Evolutionary conservation across 2,113 vertebrate species (phyloP), one percentile per base, ranked within the genome.

Genomic region (Cottus gobio): DNA sequence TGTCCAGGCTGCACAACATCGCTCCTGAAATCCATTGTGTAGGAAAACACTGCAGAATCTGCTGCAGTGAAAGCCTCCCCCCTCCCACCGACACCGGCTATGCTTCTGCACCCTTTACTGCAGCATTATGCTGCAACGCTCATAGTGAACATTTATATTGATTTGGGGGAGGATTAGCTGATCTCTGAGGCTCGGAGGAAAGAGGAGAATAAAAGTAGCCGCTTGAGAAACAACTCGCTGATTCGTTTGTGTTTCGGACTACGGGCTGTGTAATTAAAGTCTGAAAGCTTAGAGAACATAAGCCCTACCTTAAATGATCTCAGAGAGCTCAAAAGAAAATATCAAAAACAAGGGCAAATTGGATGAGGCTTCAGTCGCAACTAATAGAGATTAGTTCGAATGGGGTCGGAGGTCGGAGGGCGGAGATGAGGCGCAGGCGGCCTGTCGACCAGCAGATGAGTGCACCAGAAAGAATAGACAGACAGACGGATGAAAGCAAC

Each of bases 351-450:
- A 31, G 65, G 85, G 71, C 83, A 82, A 64, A 64, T 54, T 71
- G 75, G 80, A 77, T 75, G 80, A 90, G 76, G 83, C 91, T 87
- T 64, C 79, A 84, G 82, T 86, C 37, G 56, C 52, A 64, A 75
- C 30, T 42, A 68, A 61, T 24, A 69, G 58, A 83, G 56, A 83
- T 89, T 75, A 77, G 81, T 70, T 84, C 67, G 75, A 86, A 85
- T 82, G 75, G 78, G 39, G 76, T 83, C 56, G 4, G 66, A 62
- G 83, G 82, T 77, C 71, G 79, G 73, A 90, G 94, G 96, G 95
- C 95, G 94, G 96, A 97, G 97, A 97, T 96, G 97, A 96, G 94
- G 95, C 94, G 95, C 95, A 94, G 94, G 94, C 96, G 95, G 96
- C 91, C 94, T 94, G 95, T 86, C 79, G 68, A 92, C 90, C 84